Base-by-base conservation (phyloP, 2,888 invertebrate genomes). In the Erebia aethiops region DNA sequence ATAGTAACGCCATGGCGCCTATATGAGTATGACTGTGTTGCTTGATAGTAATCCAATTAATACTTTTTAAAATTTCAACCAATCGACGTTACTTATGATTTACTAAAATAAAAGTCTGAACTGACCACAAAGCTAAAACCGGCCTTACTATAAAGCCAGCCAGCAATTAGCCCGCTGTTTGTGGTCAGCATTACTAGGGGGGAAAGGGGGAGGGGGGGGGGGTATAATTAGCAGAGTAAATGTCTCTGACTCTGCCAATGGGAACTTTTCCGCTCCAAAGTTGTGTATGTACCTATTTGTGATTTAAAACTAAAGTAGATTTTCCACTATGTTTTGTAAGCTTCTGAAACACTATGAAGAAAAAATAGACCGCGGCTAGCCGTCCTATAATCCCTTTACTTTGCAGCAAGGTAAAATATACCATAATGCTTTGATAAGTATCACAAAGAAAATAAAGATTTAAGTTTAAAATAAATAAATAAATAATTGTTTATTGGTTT, bases 81-180 rank as follows among this genome's bases (percentile, higher is more conserved):
- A 16, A 46, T 1, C 43, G 18, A 43, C 11, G 18, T 41, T 43
- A 51, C 16, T 43, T 18, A 62, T 8, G 18, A 56, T 21, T 49
- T 63, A 26, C 58, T 68, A 66, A 66, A 70, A 72, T 72, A 68
- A 74, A 72, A 68, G 70, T 68, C 65, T 65, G 46, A 68, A 70
- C 57, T 66, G 60, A 62, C 70, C 68, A 72, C 74, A 72, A 72
- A 72, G 72, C 72, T 70, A 57, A 64, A 71, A 67, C 74, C 70
- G 18, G 72, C 67, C 66, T 64, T 69, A 65, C 67, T 69, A 71
- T 75, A 72, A 75, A 74, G 72, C 68, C 71, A 67, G 74, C 69
- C 69, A 67, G 75, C 71, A 76, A 76, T 76, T 76, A 72, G 75
- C 69, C 69, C 67, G 66, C 71, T 77, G 73, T 75, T 77, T 77